Base-by-base conservation (phyloP, 1,140 invertebrate genomes). In the Procambarus clarkii region DNA sequence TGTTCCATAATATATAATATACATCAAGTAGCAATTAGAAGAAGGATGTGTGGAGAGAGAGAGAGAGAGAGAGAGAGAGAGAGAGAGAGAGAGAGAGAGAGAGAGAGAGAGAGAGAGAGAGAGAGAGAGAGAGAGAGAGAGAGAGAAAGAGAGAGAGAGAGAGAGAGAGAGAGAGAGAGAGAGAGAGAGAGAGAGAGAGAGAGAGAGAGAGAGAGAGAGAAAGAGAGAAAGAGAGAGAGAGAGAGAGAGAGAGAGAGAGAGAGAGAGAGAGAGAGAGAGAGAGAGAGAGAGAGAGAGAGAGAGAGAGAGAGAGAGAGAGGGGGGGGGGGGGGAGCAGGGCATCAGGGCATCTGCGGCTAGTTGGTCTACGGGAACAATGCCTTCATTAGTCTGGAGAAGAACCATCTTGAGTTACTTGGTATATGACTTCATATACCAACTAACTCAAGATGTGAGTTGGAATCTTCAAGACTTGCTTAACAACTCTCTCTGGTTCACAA, bases 201-300 rank as follows among this genome's bases (percentile, higher is more conserved):
- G 82, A 84, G 60, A 69, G 60, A 84, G 82, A 69, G 82, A 84
- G 82, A 69, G 60, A 45, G 60, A 84, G 82, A 84, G 60, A 71
- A 34, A 84, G 82, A 69, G 60, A 69, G 82, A 84, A 60, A 84
- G 60, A 69, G 24, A 69, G 82, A 84, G 60, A 69, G 60, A 34
- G 48, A 58, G 82, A 69, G 60, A 69, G 82, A 84, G 60, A 34
- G 54, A 60, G 50, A 60, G 18, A 34, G 54, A 34, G 34, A 60
- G 54, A 18, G 46, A 60, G 2, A 71, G 58, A 45, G 2, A 1
- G 24, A 11, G 64, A 69, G n/a, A 7, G 1, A 44, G 1, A 84
- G 24, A 45, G 15, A 9, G 45, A 21, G 18, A 71, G 45, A n/a
- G 34, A 34, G 9, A 84, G 9, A 71, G 64, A n/a, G 60, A 71